Conservation (phyloP, 2,113 vertebrate genomes). For the Gadus macrocephalus region DNA sequence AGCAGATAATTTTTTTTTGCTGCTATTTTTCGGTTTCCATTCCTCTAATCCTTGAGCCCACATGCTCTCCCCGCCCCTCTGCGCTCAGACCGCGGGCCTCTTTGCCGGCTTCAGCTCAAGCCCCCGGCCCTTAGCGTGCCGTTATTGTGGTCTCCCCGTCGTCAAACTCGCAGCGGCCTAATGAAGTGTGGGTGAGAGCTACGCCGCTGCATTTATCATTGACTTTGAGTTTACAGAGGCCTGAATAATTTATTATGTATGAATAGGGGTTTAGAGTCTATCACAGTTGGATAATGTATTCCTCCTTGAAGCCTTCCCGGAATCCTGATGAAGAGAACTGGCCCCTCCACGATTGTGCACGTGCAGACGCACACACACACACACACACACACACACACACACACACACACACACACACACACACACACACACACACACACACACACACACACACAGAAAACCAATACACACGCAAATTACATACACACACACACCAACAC, state of each 20-base stretch:
- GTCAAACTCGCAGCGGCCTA: slow-evolving; percentile 43
- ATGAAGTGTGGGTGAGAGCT: slow-evolving; percentile 66
- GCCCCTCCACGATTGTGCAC: not conserved
- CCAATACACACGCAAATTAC: not conserved
- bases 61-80: slow-evolving; percentile 1
- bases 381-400: not conserved
- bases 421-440: not conserved
- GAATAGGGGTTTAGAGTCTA: slow-evolving; percentile 67
- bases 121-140: slow-evolving; percentile 27
- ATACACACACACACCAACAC: too few relatives aligned
- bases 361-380: not conserved
- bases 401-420: not conserved
- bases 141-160: slow-evolving; percentile 44
- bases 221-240: slow-evolving; percentile 67
- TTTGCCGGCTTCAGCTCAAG: slow-evolving; percentile 12
- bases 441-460: not conserved
- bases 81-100: slow-evolving; percentile 5
- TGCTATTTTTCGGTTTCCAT: not conserved
- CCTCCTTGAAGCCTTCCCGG: slow-evolving; percentile 62
- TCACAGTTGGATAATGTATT: slow-evolving; percentile 61
- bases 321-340: slow-evolving; percentile 55
- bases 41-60: slow-evolving; percentile 10
- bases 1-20: too few relatives aligned
- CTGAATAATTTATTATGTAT: slow-evolving; percentile 74
- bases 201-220: slow-evolving; percentile 64